Conservation (phyloP, 2,113 vertebrate species). For the Azemiops feae region DNA sequence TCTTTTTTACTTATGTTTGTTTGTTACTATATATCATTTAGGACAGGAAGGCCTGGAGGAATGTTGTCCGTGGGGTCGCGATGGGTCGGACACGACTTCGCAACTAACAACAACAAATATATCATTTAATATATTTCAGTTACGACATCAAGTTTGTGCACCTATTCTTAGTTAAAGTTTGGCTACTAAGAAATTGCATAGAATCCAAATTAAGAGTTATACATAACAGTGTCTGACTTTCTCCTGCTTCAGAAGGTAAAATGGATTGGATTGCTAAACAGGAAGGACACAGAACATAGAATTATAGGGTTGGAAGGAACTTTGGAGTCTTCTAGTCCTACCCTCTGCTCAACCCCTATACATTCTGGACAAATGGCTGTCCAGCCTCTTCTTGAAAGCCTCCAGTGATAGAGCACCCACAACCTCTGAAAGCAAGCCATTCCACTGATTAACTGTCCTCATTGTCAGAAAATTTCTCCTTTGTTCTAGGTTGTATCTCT, state of each 20-base stretch:
- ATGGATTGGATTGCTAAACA: background rate
- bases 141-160: background rate
- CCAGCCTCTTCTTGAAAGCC: background rate
- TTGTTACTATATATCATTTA: background rate
- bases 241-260: background rate
- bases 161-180: background rate
- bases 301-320: background rate
- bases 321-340: background rate
- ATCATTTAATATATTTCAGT: background rate
- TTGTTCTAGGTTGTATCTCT: background rate
- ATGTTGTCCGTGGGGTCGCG: too few species aligned
- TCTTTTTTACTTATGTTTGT: background rate
- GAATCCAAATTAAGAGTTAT: background rate
- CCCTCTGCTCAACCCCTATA: background rate
- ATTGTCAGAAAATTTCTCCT: background rate
- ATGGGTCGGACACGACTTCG: too few species aligned
- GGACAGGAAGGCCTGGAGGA: too few species aligned
- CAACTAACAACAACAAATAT: too few species aligned
- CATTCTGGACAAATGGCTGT: background rate
- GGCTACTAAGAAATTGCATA: background rate
- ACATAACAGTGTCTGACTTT: background rate
- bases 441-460: background rate
- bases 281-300: background rate
- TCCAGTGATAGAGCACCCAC: background rate
- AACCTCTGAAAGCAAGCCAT: background rate